Evolutionary conservation across 2,113 vertebrate species (phyloP).

Genomic region (Rhinolophus ferrumequinum): DNA sequence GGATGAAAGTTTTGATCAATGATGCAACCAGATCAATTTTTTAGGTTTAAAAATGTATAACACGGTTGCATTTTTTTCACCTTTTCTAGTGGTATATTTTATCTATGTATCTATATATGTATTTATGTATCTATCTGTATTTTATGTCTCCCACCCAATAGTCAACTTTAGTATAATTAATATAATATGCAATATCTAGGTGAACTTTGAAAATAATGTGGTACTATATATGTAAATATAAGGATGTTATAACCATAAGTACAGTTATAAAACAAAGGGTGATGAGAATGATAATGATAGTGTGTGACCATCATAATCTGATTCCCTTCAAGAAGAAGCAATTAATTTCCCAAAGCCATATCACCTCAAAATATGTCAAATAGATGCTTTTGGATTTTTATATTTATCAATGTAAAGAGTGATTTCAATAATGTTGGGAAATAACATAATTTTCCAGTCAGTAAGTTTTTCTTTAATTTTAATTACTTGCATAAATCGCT

Average conservation of each 20-base stretch:
- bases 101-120: neutral
- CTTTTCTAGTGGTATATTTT: neutral
- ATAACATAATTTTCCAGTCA: neutral
- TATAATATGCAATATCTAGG: neutral
- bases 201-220: neutral
- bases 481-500: neutral
- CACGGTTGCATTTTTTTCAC: neutral
- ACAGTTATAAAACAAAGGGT: neutral
- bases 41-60: neutral
- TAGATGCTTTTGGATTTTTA: neutral
- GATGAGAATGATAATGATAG: neutral
- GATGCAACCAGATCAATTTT: neutral
- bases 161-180: neutral
- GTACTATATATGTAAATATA: neutral
- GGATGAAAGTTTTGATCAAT: neutral
- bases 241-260: neutral
- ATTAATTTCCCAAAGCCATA: neutral
- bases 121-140: neutral
- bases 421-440: neutral
- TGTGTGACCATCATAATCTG: neutral
- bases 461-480: neutral
- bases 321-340: neutral
- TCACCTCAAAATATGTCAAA: neutral
- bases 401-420: rapidly evolving
- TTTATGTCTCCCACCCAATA: neutral